A percentile compares a stretch with the other conserved stretches of the same genome.
Conservation (phyloP, 2,797 vertebrate genomes). For the Sebastes steindachneri region DNA sequence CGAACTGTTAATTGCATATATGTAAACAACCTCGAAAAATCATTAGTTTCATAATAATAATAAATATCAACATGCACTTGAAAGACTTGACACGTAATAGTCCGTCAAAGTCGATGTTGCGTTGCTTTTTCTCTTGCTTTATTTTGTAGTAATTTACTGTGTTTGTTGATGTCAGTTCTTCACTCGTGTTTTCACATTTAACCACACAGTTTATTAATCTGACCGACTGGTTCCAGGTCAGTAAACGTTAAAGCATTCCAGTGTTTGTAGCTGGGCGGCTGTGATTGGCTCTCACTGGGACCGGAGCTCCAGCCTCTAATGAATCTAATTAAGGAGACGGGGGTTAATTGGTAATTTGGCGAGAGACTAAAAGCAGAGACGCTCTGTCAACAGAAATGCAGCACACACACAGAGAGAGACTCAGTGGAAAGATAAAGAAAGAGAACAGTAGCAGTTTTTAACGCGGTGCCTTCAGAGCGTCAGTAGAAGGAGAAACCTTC, state of each 20-base stretch:
- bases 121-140: not conserved
- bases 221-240: not conserved
- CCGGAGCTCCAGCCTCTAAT: not conserved
- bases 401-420: not conserved
- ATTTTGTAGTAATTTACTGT: not conserved
- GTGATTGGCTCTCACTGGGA: not conserved
- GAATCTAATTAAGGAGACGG: not conserved
- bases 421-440: not conserved
- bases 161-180: too few species aligned
- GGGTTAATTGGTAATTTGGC: not conserved
- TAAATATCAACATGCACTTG: not conserved
- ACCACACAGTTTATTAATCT: not conserved
- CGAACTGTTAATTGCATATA: too few species aligned
- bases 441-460: not conserved
- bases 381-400: not conserved
- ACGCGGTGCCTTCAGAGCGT: not conserved
- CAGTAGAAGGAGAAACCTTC: not conserved
- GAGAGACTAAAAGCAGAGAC: not conserved
- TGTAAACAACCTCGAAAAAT: too few species aligned
- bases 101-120: not conserved
- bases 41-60: too few species aligned
- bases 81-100: not conserved
- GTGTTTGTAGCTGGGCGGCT: not conserved
- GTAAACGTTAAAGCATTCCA: not conserved
- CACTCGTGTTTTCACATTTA: too few species aligned